These are phyloP conservation scores for Felis chaus DNA, from an alignment of 2,113 vertebrate genomes.

Conservation along the genomic window DNA sequence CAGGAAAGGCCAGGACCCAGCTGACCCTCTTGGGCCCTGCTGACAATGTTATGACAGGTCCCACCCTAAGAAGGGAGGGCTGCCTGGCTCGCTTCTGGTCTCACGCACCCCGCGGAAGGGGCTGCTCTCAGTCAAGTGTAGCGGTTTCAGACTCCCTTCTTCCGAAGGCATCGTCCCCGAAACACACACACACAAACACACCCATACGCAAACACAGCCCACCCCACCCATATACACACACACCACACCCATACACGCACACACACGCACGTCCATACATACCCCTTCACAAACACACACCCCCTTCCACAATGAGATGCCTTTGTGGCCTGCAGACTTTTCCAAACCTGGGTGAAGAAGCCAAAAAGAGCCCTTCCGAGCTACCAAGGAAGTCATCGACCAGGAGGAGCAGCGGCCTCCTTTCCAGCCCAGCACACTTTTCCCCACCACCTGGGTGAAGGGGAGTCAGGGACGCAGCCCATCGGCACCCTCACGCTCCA, in stretches of 20 bases:
- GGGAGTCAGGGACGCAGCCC: fast-evolving
- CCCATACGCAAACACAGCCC: not conserved
- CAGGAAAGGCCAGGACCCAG: not conserved
- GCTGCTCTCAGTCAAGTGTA: not conserved
- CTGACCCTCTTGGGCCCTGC: not conserved
- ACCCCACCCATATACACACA: not conserved
- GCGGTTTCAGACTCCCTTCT: not conserved
- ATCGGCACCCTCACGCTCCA: fast-evolving
- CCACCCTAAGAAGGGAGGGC: no score
- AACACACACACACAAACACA: not conserved
- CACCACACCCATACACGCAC: not conserved
- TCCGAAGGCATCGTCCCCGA: not conserved
- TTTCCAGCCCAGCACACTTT: not conserved
- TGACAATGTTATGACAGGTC: not conserved
- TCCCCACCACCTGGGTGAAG: not conserved
- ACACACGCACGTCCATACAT: not conserved
- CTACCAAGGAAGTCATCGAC: no score
- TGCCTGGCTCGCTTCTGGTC: fast-evolving
- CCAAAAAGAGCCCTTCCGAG: not conserved
- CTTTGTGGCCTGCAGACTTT: not conserved
- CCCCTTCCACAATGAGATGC: not conserved
- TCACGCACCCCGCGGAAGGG: fast-evolving
- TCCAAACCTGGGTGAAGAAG: not conserved
- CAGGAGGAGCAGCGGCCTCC: not conserved
- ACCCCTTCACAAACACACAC: not conserved